These are phyloP conservation scores for Drosophila yooni DNA, from an alignment of 2,888 invertebrate species.

Conservation along the genomic window DNA sequence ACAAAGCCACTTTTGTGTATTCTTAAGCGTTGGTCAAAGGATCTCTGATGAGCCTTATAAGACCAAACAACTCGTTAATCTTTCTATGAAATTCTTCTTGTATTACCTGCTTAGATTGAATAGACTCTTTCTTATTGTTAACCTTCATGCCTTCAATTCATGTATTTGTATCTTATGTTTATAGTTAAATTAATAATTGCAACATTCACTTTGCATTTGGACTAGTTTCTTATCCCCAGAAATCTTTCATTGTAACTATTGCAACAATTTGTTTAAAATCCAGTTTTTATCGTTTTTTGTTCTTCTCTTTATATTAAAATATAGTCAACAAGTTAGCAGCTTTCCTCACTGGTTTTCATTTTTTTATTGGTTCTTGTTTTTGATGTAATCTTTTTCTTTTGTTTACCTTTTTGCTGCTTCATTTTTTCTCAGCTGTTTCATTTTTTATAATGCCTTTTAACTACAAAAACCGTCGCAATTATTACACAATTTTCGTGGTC, in stretches of 20 bases:
- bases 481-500: conserved; percentile 68
- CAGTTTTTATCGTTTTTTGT: neutral
- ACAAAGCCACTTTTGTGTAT: neutral
- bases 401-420: conserved; percentile 20
- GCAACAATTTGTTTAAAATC: neutral
- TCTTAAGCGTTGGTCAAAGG: neutral
- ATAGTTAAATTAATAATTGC: neutral
- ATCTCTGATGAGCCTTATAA: neutral
- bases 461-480: conserved; percentile 68
- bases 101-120: no score
- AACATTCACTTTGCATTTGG: no score
- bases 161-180: neutral
- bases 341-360: neutral
- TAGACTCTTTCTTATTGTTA: no score
- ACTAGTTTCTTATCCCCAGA: no score
- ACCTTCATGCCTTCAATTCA: no score
- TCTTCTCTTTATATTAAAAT: neutral
- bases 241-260: neutral
- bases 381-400: conserved; percentile 29
- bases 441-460: conserved; percentile 48
- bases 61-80: neutral
- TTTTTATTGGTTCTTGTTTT: conserved; percentile 22
- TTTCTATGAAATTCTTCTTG: no score
- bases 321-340: neutral
- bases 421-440: conserved; percentile 6